Percentiles rank a stretch among this genome's conserved stretches.
Evolutionary conservation across 2,888 invertebrate species (phyloP).

Genomic region (Amblyteles armatorius): DNA sequence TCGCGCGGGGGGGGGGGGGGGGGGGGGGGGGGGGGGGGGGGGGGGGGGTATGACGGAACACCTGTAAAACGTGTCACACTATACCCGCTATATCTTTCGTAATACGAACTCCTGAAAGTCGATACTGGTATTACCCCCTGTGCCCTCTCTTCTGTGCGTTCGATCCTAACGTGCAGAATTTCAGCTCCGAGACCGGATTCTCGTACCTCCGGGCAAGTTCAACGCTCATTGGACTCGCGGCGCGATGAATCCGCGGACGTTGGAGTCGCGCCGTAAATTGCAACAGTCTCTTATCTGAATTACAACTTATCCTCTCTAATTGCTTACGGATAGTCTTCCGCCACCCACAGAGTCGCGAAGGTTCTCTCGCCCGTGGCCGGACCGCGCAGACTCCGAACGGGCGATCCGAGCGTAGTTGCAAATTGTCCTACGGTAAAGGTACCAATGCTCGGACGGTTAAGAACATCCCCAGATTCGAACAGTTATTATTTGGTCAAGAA

Average conservation of each 20-base stretch:
- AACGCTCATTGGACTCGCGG: conserved; percentile 55
- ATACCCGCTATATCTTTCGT: conserved; percentile 60
- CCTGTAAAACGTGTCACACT: conserved; percentile 66
- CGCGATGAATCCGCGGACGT: not conserved
- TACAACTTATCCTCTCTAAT: conserved; percentile 56
- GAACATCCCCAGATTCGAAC: too few species aligned
- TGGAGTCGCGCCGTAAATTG: conserved; percentile 38
- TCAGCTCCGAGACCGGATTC: conserved; percentile 57
- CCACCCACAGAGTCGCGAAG: conserved; percentile 51
- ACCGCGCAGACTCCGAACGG: not conserved
- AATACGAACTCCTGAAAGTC: conserved; percentile 67
- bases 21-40: not conserved
- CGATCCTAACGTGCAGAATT: conserved; percentile 64
- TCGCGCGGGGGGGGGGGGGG: conserved; percentile 1
- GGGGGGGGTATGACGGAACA: conserved; percentile 40
- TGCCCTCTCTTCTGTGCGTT: conserved; percentile 46
- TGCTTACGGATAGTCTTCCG: conserved; percentile 43
- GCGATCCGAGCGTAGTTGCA: conserved; percentile 1
- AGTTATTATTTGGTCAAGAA: too few species aligned
- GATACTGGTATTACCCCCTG: conserved; percentile 60
- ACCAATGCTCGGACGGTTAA: too few species aligned
- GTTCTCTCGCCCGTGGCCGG: not conserved
- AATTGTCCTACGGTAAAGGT: not conserved
- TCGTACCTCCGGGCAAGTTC: conserved; percentile 53
- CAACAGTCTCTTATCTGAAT: conserved; percentile 62